phyloP scores from a whole-genome alignment of 35 echinoderm and acorn worm genomes.

The Apostichopus japonicus region DNA sequence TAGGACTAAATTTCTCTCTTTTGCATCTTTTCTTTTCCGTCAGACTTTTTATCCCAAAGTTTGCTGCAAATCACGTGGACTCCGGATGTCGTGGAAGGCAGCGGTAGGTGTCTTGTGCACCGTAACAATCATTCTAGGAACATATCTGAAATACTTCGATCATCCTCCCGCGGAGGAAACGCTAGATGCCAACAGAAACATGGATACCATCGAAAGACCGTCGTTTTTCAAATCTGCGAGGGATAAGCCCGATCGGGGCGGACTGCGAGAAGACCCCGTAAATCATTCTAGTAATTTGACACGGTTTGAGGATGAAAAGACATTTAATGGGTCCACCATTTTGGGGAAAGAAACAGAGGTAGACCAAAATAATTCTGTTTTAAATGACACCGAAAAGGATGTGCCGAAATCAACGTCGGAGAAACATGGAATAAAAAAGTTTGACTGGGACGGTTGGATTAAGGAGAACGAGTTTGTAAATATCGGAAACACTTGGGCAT shows the following conservation, averaged over 20 bases:
- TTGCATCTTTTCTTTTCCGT: neutral
- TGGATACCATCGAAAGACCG: neutral
- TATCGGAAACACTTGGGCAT: conserved; percentile 76
- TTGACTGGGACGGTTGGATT: conserved; percentile 82
- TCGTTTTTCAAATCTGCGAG: neutral
- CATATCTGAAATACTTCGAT: conserved; percentile 77
- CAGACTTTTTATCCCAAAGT: neutral
- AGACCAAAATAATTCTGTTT: neutral
- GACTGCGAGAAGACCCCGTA: neutral
- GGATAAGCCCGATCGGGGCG: neutral
- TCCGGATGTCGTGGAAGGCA: conserved; percentile 25
- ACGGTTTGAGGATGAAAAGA: neutral
- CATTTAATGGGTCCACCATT: neutral
- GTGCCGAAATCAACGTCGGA: neutral
- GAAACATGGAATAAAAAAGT: conserved; percentile 46
- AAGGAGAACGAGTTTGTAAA: conserved; percentile 75
- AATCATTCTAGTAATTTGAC: neutral
- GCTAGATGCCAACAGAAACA: conserved; percentile 40
- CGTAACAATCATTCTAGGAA: conserved; percentile 41
- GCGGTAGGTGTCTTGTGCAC: conserved; percentile 42
- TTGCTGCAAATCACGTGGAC: neutral
- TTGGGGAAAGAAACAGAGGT: neutral
- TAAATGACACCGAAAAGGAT: neutral
- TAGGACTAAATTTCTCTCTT: too few relatives aligned
- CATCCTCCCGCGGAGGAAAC: conserved; percentile 61